phyloP scores from a whole-genome alignment of 2,797 vertebrate species.

The Arnoldichthys spilopterus region DNA sequence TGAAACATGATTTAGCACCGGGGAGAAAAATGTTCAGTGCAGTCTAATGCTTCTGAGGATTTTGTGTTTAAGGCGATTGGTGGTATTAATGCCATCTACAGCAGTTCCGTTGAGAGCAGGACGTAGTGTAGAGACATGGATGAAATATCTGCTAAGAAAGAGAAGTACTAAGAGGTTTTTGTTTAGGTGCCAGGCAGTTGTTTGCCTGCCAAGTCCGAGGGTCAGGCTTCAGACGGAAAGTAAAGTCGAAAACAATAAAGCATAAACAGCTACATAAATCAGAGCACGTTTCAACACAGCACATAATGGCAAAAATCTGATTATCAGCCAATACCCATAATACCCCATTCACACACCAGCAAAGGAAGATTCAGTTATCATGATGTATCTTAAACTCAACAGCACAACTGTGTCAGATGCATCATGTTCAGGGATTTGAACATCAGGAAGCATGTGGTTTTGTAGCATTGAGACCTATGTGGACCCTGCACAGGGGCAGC shows the following conservation, averaged over 20 bases:
- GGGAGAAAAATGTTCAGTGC: not conserved
- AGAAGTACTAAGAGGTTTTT: not conserved
- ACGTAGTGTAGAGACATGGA: not conserved
- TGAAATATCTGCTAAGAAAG: not conserved
- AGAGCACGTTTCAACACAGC: not conserved
- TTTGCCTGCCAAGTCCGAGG: not conserved
- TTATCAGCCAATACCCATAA: not conserved
- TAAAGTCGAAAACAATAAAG: not conserved
- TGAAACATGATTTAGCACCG: not conserved
- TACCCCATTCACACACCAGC: not conserved
- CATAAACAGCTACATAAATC: not conserved
- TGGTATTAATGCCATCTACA: not conserved
- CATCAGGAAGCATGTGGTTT: constrained; percentile 24
- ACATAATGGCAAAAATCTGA: not conserved
- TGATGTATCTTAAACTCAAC: constrained; percentile 19
- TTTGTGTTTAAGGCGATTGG: constrained; percentile 1
- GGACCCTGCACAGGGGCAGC: constrained; percentile 3
- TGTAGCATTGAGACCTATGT: not conserved
- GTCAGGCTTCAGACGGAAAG: not conserved
- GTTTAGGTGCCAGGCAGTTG: not conserved
- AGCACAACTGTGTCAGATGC: not conserved
- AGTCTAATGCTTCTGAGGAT: not conserved
- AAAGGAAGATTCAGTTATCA: constrained; percentile 1
- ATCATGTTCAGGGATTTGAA: not conserved
- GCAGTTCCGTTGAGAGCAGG: not conserved